Evolutionary conservation across 1,140 invertebrate genomes (phyloP).

Genomic region (Cyclina sinensis): DNA sequence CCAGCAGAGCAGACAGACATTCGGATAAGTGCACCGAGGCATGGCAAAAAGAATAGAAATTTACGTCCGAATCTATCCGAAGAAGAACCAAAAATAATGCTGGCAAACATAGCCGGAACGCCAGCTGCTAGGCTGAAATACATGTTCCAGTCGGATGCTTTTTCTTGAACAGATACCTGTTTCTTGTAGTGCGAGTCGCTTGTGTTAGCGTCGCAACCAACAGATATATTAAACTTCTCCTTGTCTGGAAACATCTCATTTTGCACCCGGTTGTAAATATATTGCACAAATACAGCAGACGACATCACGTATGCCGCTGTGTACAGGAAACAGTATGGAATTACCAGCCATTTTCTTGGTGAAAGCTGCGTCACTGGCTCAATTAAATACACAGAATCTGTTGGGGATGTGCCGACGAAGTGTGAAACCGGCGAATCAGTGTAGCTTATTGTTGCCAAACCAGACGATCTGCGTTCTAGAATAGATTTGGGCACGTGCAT

Average conservation of each 20-base stretch:
- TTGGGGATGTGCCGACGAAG: neutral
- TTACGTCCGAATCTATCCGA: constrained; percentile 63
- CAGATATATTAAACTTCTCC: constrained; percentile 16
- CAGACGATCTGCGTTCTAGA: neutral
- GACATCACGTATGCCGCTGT: constrained; percentile 34
- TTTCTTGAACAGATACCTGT: constrained; percentile 24
- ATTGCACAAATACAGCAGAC: constrained; percentile 20
- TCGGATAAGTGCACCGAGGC: constrained; percentile 47
- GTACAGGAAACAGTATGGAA: constrained; percentile 43
- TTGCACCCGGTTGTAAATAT: constrained; percentile 22
- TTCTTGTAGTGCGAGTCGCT: constrained; percentile 48
- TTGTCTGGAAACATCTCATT: constrained; percentile 37
- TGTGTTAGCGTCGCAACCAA: constrained; percentile 11
- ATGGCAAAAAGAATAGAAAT: constrained; percentile 59
- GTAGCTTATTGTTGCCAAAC: neutral
- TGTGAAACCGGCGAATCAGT: neutral
- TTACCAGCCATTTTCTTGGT: constrained; percentile 28
- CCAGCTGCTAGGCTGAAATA: constrained; percentile 32
- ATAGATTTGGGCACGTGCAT: constrained; percentile 31
- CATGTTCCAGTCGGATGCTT: constrained; percentile 48
- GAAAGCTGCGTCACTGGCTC: neutral
- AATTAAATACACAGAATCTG: neutral
- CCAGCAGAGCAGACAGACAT: neutral
- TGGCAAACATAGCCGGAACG: constrained; percentile 48
- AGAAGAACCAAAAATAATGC: constrained; percentile 45